phyloP scores from a whole-genome alignment of 2,888 invertebrate genomes.

The Trisateles emortualis region DNA sequence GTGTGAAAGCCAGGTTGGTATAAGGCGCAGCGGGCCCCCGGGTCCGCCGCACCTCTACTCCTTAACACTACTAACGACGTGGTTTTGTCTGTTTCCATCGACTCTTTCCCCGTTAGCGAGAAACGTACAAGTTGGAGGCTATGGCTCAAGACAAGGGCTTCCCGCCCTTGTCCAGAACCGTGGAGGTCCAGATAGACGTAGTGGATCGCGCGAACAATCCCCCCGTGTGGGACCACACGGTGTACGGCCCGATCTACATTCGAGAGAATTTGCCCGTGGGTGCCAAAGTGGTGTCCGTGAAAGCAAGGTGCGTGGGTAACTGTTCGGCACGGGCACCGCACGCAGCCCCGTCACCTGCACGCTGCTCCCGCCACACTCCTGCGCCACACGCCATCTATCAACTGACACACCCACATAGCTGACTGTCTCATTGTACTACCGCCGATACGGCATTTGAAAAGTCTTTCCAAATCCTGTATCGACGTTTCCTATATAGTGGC shows the following conservation, averaged over 20 bases:
- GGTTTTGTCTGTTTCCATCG: slow-evolving; percentile 90
- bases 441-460: background rate
- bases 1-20: slow-evolving; percentile 99
- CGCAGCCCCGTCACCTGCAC: slow-evolving; percentile 87
- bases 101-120: slow-evolving; percentile 92
- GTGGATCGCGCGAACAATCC: slow-evolving; percentile 99
- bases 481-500: slow-evolving; percentile 9
- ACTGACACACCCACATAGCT: slow-evolving; percentile 21
- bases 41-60: slow-evolving; percentile 83
- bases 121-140: slow-evolving; percentile 99
- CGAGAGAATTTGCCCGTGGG: slow-evolving; percentile 99
- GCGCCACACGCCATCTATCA: background rate
- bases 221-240: slow-evolving; percentile 98
- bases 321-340: slow-evolving; percentile 88
- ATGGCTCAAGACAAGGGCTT: slow-evolving; percentile 99
- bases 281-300: slow-evolving; percentile 98
- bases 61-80: slow-evolving; percentile 89
- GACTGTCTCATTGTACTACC: slow-evolving; percentile 10
- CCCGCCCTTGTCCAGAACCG: slow-evolving; percentile 97
- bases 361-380: slow-evolving; percentile 25
- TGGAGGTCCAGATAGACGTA: slow-evolving; percentile 99
- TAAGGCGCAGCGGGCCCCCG: slow-evolving; percentile 85
- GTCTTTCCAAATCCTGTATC: slow-evolving; percentile 1
- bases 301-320: slow-evolving; percentile 97
- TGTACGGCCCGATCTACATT: slow-evolving; percentile 98